These are phyloP conservation scores for Cairina moschata DNA, from an alignment of 2,113 vertebrate genomes.

Conservation along the genomic window DNA sequence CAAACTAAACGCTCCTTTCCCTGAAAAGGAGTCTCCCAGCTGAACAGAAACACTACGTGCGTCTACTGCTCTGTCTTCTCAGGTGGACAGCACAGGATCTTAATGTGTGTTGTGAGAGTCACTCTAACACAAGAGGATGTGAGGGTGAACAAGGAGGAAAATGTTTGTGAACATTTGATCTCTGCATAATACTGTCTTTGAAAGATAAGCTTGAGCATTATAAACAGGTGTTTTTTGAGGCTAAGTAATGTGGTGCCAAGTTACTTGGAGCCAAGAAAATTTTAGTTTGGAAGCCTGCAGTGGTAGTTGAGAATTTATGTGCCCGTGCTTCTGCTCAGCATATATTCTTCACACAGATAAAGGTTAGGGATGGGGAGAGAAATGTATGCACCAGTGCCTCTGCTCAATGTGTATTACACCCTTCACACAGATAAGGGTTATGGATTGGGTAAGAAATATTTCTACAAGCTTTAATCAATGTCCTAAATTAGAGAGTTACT, in stretches of 20 bases:
- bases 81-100: not conserved
- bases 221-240: conserved; percentile 59
- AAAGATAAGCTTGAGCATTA: conserved; percentile 52
- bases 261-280: conserved; percentile 50
- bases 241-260: conserved; percentile 51
- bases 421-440: not conserved
- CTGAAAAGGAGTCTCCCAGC: not conserved
- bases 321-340: not conserved
- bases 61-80: not conserved
- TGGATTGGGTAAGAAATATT: not conserved
- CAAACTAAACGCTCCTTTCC: not conserved
- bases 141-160: conserved; percentile 38
- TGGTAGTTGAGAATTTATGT: not conserved
- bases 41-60: not conserved
- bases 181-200: conserved; percentile 36
- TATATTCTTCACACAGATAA: not conserved
- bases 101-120: not conserved
- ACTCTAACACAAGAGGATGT: not conserved
- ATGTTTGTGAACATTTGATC: conserved; percentile 41
- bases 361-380: not conserved
- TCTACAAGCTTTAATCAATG: not conserved
- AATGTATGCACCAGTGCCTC: not conserved
- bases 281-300: conserved; percentile 24
- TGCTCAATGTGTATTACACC: not conserved
- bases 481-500: not conserved